phyloP scores from a whole-genome alignment of 2,888 invertebrate genomes.

The Eristalinus aeneus region DNA sequence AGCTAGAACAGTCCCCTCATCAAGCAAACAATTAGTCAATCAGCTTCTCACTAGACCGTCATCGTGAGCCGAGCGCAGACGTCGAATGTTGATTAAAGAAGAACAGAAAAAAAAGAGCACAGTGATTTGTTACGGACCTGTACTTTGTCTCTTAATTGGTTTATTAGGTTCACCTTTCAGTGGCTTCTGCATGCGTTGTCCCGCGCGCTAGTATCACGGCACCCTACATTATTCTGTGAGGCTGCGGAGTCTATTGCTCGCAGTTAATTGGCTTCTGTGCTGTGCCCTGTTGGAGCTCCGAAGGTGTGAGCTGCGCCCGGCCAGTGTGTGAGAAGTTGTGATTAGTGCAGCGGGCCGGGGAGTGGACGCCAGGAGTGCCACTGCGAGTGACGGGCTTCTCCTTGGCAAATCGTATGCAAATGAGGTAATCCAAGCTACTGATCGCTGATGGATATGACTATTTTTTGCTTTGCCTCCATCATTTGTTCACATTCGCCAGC shows the following conservation, averaged over 20 bases:
- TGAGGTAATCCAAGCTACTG: constrained; percentile 39
- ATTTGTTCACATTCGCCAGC: not conserved
- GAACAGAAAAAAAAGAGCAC: not conserved
- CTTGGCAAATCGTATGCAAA: constrained; percentile 32
- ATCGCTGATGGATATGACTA: not conserved
- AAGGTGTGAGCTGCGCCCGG: not conserved
- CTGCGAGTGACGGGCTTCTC: not conserved
- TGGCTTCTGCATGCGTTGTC: constrained; percentile 7
- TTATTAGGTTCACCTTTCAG: constrained; percentile 40
- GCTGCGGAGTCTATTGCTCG: not conserved
- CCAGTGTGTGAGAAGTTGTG: not conserved
- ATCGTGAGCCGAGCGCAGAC: not conserved
- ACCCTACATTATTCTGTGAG: too few relatives aligned
- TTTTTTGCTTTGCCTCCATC: not conserved
- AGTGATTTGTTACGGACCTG: constrained; percentile 38
- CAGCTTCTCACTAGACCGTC: not conserved
- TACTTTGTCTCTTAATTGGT: constrained; percentile 46
- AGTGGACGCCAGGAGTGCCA: not conserved
- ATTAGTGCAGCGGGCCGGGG: not conserved
- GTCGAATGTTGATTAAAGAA: not conserved
- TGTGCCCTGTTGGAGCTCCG: not conserved
- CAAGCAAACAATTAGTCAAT: not conserved
- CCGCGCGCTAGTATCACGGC: not conserved
- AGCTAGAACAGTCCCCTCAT: not conserved
- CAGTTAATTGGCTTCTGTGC: not conserved